Conservation (phyloP, 2,113 vertebrate species). For the Ictalurus punctatus region DNA sequence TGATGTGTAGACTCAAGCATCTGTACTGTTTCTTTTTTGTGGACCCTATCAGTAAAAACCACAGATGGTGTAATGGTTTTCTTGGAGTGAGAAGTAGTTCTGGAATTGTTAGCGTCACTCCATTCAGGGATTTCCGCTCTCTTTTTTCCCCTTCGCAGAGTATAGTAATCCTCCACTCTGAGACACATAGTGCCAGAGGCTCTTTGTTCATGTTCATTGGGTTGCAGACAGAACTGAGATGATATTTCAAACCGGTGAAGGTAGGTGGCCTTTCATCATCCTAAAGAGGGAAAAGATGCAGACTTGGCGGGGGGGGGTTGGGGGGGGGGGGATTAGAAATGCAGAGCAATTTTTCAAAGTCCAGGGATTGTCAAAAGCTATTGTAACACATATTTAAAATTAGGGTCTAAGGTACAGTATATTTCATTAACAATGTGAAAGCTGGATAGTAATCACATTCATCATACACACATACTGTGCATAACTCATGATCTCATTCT, state of each 20-base stretch:
- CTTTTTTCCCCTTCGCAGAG: background rate
- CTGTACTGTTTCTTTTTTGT: background rate
- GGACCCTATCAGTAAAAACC: background rate
- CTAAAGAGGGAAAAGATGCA: background rate
- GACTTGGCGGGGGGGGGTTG: background rate
- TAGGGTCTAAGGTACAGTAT: background rate
- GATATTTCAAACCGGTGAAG: slow-evolving; percentile 43
- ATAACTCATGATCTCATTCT: background rate
- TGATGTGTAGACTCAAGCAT: background rate
- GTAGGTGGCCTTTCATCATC: slow-evolving; percentile 22
- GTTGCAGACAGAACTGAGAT: slow-evolving; percentile 37
- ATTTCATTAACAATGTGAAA: background rate
- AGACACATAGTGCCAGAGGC: slow-evolving; percentile 2
- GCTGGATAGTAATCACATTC: background rate
- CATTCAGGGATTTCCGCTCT: slow-evolving; percentile 1
- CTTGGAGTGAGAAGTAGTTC: background rate
- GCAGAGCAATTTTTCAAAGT: background rate
- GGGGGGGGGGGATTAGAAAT: background rate
- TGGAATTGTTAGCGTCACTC: background rate
- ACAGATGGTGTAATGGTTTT: background rate
- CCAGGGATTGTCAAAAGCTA: background rate
- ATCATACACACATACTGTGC: background rate
- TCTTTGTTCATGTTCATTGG: slow-evolving; percentile 38
- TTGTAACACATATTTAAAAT: background rate
- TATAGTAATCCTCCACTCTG: slow-evolving; percentile 10